phyloP scores from a whole-genome alignment of 2,797 vertebrate species.

The Scolopax bukidnonensis region DNA sequence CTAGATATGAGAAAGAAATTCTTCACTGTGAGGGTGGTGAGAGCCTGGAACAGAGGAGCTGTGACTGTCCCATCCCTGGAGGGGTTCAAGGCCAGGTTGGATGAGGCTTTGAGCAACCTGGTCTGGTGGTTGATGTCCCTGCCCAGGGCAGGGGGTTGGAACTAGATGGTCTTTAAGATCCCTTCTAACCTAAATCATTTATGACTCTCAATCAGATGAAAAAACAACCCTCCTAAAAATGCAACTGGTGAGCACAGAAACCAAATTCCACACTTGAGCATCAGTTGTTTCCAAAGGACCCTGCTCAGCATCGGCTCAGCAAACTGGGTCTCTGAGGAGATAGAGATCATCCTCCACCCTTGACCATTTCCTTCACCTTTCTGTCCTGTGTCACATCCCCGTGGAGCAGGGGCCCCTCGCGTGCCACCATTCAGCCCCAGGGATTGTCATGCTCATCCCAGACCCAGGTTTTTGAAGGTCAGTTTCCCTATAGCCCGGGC shows the following conservation, averaged over 20 bases:
- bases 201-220: neutral
- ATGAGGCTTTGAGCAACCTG: neutral
- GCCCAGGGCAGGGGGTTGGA: neutral
- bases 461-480: constrained; percentile 29
- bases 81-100: neutral
- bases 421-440: neutral
- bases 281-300: neutral
- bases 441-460: neutral
- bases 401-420: accelerated
- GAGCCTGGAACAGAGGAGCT: neutral
- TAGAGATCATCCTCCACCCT: neutral
- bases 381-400: neutral
- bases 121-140: neutral
- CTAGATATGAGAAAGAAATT: neutral
- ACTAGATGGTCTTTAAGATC: neutral
- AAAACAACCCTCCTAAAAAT: neutral
- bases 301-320: neutral
- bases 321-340: neutral
- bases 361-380: neutral
- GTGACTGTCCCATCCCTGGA: neutral
- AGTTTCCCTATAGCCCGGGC: constrained; percentile 2
- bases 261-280: neutral
- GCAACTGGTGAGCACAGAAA: accelerated
- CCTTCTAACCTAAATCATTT: neutral
- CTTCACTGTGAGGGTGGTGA: neutral